Conservation (phyloP, 2,797 vertebrate genomes). For the Gephyroberyx darwinii region DNA sequence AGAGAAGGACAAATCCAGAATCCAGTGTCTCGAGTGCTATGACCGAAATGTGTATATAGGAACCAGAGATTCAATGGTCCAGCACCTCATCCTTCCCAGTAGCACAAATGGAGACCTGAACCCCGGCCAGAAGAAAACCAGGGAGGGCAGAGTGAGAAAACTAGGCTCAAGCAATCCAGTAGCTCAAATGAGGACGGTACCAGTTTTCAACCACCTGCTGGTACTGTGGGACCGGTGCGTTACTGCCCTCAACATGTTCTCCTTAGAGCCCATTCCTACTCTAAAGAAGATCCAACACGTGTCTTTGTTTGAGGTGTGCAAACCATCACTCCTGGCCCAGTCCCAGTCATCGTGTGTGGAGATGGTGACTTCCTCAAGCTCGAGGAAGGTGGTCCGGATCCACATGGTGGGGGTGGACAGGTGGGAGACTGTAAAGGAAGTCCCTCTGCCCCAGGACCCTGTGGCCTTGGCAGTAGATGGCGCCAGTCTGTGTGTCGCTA, state of each 20-base stretch:
- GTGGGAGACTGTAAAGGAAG: slow-evolving; percentile 76
- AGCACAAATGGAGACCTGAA: slow-evolving; percentile 18
- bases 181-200: slow-evolving; percentile 67
- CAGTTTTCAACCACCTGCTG: slow-evolving; percentile 79
- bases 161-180: slow-evolving; percentile 71
- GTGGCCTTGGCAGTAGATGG: slow-evolving; percentile 68
- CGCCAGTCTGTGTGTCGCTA: slow-evolving; percentile 69
- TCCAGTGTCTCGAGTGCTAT: slow-evolving; percentile 74
- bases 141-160: slow-evolving; percentile 69
- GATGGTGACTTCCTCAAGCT: slow-evolving; percentile 73
- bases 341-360: slow-evolving; percentile 25
- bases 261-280: slow-evolving; percentile 65
- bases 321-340: slow-evolving; percentile 12
- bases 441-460: slow-evolving; percentile 70
- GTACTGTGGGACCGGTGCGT: slow-evolving; percentile 75
- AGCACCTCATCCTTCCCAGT: slow-evolving; percentile 60
- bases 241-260: slow-evolving; percentile 78
- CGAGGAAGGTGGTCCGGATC: slow-evolving; percentile 67
- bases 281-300: slow-evolving; percentile 78
- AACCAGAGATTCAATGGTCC: slow-evolving; percentile 70
- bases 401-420: slow-evolving; percentile 71
- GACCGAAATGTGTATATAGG: slow-evolving; percentile 75
- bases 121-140: slow-evolving; percentile 30
- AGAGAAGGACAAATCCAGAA: slow-evolving; percentile 72
- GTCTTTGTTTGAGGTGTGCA: slow-evolving; percentile 64